phyloP scores from a whole-genome alignment of 2,888 invertebrate species.

The Nemotelus pantherinus region DNA sequence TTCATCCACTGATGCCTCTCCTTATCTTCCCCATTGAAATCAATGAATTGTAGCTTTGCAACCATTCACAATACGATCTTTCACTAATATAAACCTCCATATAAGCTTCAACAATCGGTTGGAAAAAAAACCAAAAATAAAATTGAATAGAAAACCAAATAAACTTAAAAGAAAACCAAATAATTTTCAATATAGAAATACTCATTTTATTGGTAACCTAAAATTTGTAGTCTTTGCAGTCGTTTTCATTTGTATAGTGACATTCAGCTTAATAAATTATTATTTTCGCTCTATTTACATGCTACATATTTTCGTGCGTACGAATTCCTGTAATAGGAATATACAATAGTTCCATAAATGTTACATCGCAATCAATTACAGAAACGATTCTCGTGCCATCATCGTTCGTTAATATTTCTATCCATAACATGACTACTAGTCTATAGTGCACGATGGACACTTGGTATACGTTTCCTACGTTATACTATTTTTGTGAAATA shows the following conservation, averaged over 20 bases:
- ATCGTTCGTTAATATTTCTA: background rate
- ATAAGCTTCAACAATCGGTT: too few species aligned
- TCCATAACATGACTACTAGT: conserved; percentile 10
- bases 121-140: too few species aligned
- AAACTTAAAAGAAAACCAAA: background rate
- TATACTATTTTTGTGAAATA: background rate
- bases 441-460: conserved; percentile 18
- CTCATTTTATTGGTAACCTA: conserved; percentile 50
- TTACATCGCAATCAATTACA: conserved; percentile 23
- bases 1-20: too few species aligned
- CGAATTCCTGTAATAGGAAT: conserved; percentile 21
- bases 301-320: conserved; percentile 22
- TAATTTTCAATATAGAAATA: conserved; percentile 44
- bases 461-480: conserved; percentile 25
- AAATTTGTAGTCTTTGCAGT: conserved; percentile 50
- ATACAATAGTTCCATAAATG: conserved; percentile 14
- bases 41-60: too few species aligned
- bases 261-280: conserved; percentile 30
- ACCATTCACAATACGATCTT: too few species aligned
- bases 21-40: too few species aligned
- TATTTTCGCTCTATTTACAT: conserved; percentile 32
- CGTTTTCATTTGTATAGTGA: conserved; percentile 41
- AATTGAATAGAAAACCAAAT: background rate
- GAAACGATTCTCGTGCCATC: background rate
- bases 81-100: too few species aligned